These are phyloP conservation scores for Lethenteron camtschaticum DNA, from an alignment of 2,113 vertebrate species.

Conservation along the genomic window DNA sequence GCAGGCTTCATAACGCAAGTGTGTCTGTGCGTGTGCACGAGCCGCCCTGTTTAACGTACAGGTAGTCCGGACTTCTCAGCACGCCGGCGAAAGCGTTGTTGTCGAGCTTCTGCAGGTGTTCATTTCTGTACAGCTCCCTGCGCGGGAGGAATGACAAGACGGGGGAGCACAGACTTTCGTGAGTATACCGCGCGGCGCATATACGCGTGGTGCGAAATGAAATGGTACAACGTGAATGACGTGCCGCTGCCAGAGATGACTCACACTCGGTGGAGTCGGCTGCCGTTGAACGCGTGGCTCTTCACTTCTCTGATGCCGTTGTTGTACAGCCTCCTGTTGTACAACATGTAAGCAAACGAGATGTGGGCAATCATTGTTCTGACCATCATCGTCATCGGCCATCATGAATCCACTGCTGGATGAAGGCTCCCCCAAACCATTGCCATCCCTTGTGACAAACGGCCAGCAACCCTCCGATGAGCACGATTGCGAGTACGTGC, in stretches of 20 bases:
- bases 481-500: slow-evolving; percentile 23
- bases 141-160: background rate
- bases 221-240: slow-evolving; percentile 11
- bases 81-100: slow-evolving; percentile 13
- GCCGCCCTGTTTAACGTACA: too few species aligned
- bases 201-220: background rate
- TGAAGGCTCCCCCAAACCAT: background rate
- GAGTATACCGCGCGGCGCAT: too few species aligned
- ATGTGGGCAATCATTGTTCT: slow-evolving; percentile 13
- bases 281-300: slow-evolving; percentile 68
- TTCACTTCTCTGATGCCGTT: slow-evolving; percentile 69
- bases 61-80: background rate
- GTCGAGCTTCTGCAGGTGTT: slow-evolving; percentile 18
- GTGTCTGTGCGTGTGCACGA: too few species aligned
- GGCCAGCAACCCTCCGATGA: slow-evolving; percentile 16
- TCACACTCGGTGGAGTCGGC: slow-evolving; percentile 58
- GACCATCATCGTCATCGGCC: slow-evolving; percentile 10
- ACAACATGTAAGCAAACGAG: slow-evolving; percentile 11
- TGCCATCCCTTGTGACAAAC: slow-evolving; percentile 12
- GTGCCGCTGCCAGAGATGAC: slow-evolving; percentile 14
- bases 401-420: too few species aligned
- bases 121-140: background rate
- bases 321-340: slow-evolving; percentile 57
- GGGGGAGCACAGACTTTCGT: too few species aligned
- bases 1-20: too few species aligned